A percentile compares a stretch with the other conserved stretches of the same genome.
phyloP scores from a whole-genome alignment of 1,140 invertebrate species.

The Gonioctena quinquepunctata region DNA sequence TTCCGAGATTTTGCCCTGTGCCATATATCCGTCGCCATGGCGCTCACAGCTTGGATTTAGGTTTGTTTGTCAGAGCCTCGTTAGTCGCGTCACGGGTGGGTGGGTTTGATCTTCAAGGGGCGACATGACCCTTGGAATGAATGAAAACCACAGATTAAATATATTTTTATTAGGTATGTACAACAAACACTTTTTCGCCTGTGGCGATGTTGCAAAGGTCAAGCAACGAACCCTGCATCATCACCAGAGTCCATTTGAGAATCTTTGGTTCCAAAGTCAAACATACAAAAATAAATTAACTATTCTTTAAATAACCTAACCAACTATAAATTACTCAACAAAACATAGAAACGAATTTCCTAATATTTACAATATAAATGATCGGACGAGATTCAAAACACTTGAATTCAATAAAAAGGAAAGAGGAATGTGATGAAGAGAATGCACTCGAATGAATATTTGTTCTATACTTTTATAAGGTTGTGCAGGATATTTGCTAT shows the following conservation, averaged over 20 bases:
- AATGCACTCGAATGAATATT: conserved; percentile 10
- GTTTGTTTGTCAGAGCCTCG: too few species aligned
- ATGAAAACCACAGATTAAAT: neutral
- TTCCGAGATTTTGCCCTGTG: too few species aligned
- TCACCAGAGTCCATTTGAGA: conserved; percentile 24
- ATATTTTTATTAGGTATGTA: neutral
- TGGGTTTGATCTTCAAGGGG: too few species aligned
- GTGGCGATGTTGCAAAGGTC: conserved; percentile 30
- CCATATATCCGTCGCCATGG: too few species aligned
- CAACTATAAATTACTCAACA: conserved; percentile 21
- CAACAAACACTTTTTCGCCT: conserved; percentile 4
- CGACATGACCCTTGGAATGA: too few species aligned
- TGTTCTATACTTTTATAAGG: conserved; percentile 19
- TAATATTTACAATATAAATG: conserved; percentile 22
- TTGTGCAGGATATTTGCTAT: conserved; percentile 63
- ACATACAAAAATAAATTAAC: conserved; percentile 32
- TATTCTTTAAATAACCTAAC: neutral
- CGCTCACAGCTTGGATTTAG: too few species aligned
- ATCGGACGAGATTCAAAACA: conserved; percentile 22
- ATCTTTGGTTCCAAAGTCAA: conserved; percentile 25
- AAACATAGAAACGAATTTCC: conserved; percentile 3
- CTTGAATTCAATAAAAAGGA: conserved; percentile 20
- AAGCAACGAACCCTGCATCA: conserved; percentile 41
- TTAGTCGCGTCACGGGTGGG: too few species aligned
- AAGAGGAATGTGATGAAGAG: conserved; percentile 22